Percentiles rank a stretch among this genome's conserved stretches.
These are phyloP conservation scores for Spheniscus mendiculus DNA, from an alignment of 2,113 vertebrate genomes.

Conservation along the genomic window DNA sequence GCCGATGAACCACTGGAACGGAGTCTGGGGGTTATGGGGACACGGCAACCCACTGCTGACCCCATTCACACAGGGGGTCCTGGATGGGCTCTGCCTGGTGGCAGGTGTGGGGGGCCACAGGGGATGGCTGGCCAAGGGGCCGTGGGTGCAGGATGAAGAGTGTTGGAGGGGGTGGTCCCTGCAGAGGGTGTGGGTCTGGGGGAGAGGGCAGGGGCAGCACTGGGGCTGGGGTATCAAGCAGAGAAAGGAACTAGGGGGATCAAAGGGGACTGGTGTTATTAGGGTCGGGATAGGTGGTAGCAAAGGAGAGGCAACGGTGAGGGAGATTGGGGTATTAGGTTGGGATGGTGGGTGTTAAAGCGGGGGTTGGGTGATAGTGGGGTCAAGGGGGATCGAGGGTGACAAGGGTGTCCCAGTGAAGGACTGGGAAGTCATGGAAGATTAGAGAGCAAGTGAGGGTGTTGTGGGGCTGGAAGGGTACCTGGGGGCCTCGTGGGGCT, in stretches of 20 bases:
- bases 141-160: neutral
- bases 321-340: neutral
- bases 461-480: neutral
- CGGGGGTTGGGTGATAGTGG: neutral
- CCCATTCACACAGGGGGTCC: neutral
- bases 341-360: neutral
- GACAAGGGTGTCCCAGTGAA: neutral
- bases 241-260: neutral
- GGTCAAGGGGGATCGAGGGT: neutral
- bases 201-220: neutral
- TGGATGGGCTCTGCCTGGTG: neutral
- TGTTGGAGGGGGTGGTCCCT: neutral
- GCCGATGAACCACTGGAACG: fast-evolving
- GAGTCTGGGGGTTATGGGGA: fast-evolving
- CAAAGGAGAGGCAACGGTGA: neutral
- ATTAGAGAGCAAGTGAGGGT: neutral
- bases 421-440: neutral
- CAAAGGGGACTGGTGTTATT: neutral
- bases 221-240: neutral
- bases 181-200: neutral
- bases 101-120: too few relatives aligned
- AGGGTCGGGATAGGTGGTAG: neutral
- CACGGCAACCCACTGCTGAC: neutral
- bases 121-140: neutral
- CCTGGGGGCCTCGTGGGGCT: fast-evolving